Conservation (phyloP, 1,140 invertebrate species). For the Chymomyza costata region DNA sequence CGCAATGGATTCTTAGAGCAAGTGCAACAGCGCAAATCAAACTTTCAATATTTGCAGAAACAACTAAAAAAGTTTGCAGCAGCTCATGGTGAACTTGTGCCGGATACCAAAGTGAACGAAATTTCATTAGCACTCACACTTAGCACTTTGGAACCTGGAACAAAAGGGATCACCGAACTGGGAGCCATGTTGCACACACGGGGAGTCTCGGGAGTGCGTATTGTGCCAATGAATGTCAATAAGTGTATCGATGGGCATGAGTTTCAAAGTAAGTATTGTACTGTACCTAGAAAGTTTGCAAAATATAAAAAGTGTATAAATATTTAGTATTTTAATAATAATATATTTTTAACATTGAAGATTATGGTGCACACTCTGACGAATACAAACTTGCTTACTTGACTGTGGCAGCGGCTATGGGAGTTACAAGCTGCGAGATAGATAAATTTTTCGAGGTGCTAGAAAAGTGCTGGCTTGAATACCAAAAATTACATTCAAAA, state of each 20-base stretch:
- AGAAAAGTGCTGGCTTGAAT: conserved; percentile 50
- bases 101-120: conserved; percentile 82
- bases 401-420: conserved; percentile 68
- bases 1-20: conserved; percentile 81
- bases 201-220: conserved; percentile 70
- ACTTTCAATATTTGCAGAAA: conserved; percentile 82
- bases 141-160: conserved; percentile 16
- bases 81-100: conserved; percentile 80
- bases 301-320: background rate
- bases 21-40: conserved; percentile 80
- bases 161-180: conserved; percentile 38
- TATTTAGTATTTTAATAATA: background rate
- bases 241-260: conserved; percentile 60
- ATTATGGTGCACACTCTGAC: conserved; percentile 65
- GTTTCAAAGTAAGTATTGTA: conserved; percentile 59
- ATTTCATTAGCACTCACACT: conserved; percentile 83
- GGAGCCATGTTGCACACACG: conserved; percentile 73
- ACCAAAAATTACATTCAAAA: background rate
- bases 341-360: conserved; percentile 22
- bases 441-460: conserved; percentile 66
- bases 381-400: conserved; percentile 54
- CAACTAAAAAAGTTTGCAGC: conserved; percentile 80
- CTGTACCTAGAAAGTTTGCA: no score
- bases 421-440: conserved; percentile 56
- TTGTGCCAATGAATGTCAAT: conserved; percentile 43